Conservation (phyloP, 2,888 invertebrate species). For the Oligia latruncula region DNA sequence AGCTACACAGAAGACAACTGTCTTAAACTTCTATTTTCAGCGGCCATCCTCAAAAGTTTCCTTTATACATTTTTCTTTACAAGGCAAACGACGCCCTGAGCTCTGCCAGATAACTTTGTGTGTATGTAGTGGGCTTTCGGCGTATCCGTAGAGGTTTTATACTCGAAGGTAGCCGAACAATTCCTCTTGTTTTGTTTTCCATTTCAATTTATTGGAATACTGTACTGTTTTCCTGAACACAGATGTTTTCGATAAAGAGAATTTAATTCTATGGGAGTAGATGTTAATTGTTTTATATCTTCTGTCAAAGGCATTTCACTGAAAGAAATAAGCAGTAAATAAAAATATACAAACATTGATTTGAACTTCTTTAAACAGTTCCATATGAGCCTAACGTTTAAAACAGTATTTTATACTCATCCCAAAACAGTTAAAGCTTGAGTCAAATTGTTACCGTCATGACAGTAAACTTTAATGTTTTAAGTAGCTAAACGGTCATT, state of each 20-base stretch:
- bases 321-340: no score
- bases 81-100: neutral
- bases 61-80: neutral
- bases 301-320: neutral
- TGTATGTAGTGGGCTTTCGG: neutral
- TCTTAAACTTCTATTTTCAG: neutral
- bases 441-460: no score
- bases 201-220: conserved; percentile 7
- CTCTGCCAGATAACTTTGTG: neutral
- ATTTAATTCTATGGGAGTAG: neutral
- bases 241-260: neutral
- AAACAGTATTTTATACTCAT: no score
- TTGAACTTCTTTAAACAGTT: no score
- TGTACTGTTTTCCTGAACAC: neutral
- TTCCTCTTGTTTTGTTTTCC: conserved; percentile 16
- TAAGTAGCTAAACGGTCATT: no score
- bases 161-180: neutral
- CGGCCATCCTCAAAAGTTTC: neutral
- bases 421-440: no score
- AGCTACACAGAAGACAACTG: neutral
- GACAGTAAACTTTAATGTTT: no score
- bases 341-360: no score
- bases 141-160: neutral
- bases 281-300: neutral
- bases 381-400: no score